A percentile compares a stretch with the other conserved stretches of the same genome.
These are phyloP conservation scores for Prionace glauca DNA, from an alignment of 2,797 vertebrate genomes.

Conservation along the genomic window DNA sequence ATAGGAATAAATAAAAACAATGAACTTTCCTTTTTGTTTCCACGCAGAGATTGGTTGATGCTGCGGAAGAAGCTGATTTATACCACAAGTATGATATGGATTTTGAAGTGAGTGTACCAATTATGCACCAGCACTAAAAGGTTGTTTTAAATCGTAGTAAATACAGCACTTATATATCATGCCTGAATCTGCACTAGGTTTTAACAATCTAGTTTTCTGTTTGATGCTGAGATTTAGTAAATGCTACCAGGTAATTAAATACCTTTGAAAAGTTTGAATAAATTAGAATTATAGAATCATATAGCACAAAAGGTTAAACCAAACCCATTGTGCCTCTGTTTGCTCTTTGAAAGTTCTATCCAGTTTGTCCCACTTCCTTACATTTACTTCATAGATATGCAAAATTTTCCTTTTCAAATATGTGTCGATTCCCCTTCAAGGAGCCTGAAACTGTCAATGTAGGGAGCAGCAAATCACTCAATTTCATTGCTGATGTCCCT, in stretches of 20 bases:
- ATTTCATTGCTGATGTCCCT: too few species aligned
- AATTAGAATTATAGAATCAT: neutral
- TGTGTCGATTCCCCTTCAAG: too few species aligned
- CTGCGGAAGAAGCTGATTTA: constrained; percentile 86
- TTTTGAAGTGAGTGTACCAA: constrained; percentile 63
- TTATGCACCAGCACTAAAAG: neutral
- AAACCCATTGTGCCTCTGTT: neutral
- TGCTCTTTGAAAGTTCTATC: neutral
- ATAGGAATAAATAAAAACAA: neutral
- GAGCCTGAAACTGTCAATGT: too few species aligned
- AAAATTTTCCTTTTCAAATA: too few species aligned
- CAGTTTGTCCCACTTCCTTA: neutral
- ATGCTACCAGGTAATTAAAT: neutral
- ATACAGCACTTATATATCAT: neutral
- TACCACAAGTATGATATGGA: constrained; percentile 86
- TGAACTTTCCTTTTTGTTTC: constrained; percentile 41
- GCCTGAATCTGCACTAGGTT: neutral
- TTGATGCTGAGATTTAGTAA: neutral
- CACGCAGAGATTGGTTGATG: constrained; percentile 75
- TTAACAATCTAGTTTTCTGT: neutral
- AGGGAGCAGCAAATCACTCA: too few species aligned
- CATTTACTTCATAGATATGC: too few species aligned
- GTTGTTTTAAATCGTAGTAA: neutral
- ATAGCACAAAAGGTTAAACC: neutral
- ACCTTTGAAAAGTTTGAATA: neutral